phyloP scores from a whole-genome alignment of 1,140 invertebrate genomes.

The Rhysida immarginata region DNA sequence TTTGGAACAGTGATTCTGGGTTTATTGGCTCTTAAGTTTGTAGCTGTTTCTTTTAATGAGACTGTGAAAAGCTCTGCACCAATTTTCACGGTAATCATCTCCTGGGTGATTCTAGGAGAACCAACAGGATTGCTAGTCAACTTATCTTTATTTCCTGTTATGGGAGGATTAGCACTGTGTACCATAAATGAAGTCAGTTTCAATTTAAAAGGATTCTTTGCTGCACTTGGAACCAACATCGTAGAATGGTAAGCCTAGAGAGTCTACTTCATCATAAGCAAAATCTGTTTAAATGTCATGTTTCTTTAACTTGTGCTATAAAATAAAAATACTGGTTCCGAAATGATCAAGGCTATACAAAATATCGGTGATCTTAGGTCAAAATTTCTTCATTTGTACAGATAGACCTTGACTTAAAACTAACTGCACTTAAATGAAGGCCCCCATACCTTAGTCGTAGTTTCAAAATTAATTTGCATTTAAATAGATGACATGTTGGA shows the following conservation, averaged over 20 bases:
- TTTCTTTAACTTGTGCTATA: too few species aligned
- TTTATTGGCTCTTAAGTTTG: constrained; percentile 61
- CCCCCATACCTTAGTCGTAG: too few species aligned
- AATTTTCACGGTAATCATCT: constrained; percentile 64
- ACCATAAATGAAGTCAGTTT: constrained; percentile 69
- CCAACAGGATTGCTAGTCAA: constrained; percentile 57
- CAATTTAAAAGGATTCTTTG: constrained; percentile 55
- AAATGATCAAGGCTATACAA: too few species aligned
- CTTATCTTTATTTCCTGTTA: constrained; percentile 65
- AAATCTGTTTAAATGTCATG: too few species aligned
- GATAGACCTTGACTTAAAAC: too few species aligned
- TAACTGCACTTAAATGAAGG: too few species aligned
- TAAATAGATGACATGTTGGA: too few species aligned
- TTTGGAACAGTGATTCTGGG: constrained; percentile 59
- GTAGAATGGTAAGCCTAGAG: constrained; percentile 50
- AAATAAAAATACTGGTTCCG: too few species aligned
- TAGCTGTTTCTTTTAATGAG: constrained; percentile 72
- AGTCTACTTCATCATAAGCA: too few species aligned
- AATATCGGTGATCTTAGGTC: too few species aligned
- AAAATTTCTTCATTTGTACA: too few species aligned
- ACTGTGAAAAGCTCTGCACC: constrained; percentile 75
- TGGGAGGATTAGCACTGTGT: constrained; percentile 66
- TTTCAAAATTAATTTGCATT: too few species aligned
- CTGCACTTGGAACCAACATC: constrained; percentile 63
- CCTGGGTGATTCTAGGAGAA: constrained; percentile 50